Percentiles rank a stretch among this genome's conserved stretches.
phyloP scores from a whole-genome alignment of 2,797 vertebrate species.

The Botia kubotai region DNA sequence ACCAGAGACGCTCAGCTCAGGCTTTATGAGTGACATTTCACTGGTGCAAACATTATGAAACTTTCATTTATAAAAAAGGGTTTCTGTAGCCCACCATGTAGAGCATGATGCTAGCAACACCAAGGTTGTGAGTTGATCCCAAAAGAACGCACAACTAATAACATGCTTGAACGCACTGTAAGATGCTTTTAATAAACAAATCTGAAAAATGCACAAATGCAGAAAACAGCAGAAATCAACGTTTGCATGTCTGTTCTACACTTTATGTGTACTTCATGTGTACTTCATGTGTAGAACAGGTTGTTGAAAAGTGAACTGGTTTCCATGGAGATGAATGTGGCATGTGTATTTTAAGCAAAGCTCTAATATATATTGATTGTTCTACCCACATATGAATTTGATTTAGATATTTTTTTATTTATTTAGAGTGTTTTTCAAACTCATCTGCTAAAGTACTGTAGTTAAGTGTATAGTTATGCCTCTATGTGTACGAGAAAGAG shows the following conservation, averaged over 20 bases:
- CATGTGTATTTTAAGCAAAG: conserved; percentile 19
- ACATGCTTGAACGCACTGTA: no score
- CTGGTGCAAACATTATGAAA: conserved; percentile 1
- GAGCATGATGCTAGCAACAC: neutral
- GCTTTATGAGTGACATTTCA: neutral
- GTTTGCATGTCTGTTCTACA: neutral
- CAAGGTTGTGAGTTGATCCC: no score
- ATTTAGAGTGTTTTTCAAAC: neutral
- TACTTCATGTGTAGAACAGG: no score
- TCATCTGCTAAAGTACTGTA: neutral
- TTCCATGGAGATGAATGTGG: conserved; percentile 35
- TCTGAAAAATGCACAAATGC: no score
- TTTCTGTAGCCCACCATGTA: neutral
- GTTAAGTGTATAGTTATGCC: neutral
- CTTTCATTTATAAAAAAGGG: neutral
- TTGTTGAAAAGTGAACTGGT: neutral
- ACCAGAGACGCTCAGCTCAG: neutral
- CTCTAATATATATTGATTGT: conserved; percentile 9
- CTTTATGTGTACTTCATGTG: no score
- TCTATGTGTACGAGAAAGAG: neutral
- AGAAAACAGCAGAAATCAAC: no score
- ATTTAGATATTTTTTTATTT: neutral
- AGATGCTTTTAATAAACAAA: no score
- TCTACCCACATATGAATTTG: neutral
- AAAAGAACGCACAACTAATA: no score